A percentile compares a stretch with the other conserved stretches of the same genome.
phyloP scores from a whole-genome alignment of 37 sponge, comb jelly and placozoan species.

The Beroe forskalii region DNA sequence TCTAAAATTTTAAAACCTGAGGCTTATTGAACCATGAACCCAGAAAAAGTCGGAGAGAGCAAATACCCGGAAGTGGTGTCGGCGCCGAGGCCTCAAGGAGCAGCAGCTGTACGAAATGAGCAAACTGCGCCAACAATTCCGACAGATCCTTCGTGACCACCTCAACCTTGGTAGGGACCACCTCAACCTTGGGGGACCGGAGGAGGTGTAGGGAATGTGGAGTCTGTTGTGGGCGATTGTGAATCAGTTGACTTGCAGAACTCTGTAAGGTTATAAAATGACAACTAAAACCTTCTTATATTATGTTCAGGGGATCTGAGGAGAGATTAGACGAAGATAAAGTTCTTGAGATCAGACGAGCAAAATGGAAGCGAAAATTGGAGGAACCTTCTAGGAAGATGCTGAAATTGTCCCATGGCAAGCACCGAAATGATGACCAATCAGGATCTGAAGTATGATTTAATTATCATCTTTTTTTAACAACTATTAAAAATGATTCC shows the following conservation, averaged over 20 bases:
- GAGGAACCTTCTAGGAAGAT: conserved; percentile 54
- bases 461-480: too few species aligned
- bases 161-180: conserved; percentile 11
- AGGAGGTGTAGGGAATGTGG: neutral
- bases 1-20: too few species aligned
- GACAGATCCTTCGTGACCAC: conserved; percentile 73
- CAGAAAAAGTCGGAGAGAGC: conserved; percentile 81
- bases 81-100: conserved; percentile 78
- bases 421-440: neutral
- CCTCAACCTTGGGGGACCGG: too few species aligned
- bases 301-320: neutral
- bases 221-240: too few species aligned
- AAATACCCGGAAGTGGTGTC: conserved; percentile 79
- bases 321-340: conserved; percentile 25
- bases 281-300: too few species aligned
- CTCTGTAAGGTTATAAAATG: too few species aligned
- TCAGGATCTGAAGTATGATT: conserved; percentile 1
- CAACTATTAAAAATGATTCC: too few species aligned
- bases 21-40: too few species aligned
- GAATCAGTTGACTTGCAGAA: too few species aligned
- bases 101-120: conserved; percentile 92
- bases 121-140: conserved; percentile 87
- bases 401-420: conserved; percentile 30
- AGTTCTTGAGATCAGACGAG: conserved; percentile 2
- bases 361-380: conserved; percentile 24